Percentiles rank a stretch among this genome's conserved stretches.
Conservation (phyloP, 2,113 vertebrate species). For the Merops nubicus region DNA sequence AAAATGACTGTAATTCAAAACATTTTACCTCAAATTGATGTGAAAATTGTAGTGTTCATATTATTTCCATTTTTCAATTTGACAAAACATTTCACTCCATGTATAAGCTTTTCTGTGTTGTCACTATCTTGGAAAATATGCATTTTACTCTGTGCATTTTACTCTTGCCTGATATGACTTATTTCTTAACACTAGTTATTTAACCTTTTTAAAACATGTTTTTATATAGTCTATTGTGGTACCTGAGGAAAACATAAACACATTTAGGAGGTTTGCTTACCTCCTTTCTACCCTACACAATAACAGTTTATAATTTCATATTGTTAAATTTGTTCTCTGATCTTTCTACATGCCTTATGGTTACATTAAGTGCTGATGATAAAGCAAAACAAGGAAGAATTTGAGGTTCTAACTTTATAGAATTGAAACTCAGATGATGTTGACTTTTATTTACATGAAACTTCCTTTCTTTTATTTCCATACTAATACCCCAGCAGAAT, state of each 20-base stretch:
- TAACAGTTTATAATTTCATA: not conserved
- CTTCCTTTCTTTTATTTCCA: not conserved
- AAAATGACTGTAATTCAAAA: slow-evolving; percentile 74
- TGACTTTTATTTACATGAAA: not conserved
- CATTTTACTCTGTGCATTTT: slow-evolving; percentile 43
- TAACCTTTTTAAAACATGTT: slow-evolving; percentile 5
- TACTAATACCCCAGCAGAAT: not conserved
- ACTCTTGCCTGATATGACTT: slow-evolving; percentile 31
- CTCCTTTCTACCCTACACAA: not conserved
- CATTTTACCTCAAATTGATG: slow-evolving; percentile 65
- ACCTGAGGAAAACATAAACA: not conserved
- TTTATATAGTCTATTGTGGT: not conserved
- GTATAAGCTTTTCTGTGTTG: slow-evolving; percentile 45
- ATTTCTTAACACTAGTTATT: slow-evolving; percentile 51
- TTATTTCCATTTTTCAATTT: slow-evolving; percentile 72
- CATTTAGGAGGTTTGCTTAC: slow-evolving; percentile 15
- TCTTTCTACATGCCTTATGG: not conserved
- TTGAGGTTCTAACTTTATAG: not conserved
- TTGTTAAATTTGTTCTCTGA: not conserved
- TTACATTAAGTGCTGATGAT: not conserved
- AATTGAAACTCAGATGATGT: not conserved
- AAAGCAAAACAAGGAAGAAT: not conserved
- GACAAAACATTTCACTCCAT: slow-evolving; percentile 56
- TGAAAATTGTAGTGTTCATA: slow-evolving; percentile 70
- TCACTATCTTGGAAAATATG: slow-evolving; percentile 56